Evolutionary conservation across 2,888 invertebrate species (phyloP), one percentile per base, ranked within the genome.

Genomic region (Camponotus fellah): DNA sequence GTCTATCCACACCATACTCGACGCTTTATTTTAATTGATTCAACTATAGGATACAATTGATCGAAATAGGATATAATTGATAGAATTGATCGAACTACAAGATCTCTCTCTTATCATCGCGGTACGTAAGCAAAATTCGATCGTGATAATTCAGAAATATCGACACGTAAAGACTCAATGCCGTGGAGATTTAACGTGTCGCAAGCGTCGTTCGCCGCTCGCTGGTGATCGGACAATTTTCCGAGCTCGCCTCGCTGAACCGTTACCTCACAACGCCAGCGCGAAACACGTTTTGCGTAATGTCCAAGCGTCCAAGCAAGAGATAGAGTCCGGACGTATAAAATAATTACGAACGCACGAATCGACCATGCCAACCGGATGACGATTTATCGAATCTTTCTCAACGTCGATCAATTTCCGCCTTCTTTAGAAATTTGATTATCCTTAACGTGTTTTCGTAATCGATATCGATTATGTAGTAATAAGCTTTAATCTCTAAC

Each of bases 251-350:
- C 75, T 82, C 83, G 79, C 81, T 83, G 88, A 88, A 88, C 88
- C 88, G 87, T 88, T 88, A 88, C 85, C 71, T 85, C 77, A 83
- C 82, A 88, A 87, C 85, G 66, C 77, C 82, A 53, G 83, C 71
- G 84, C 71, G 84, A 85, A 88, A 85, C 87, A 85, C 85, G 85
- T 83, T 88, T 88, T 87, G 87, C 87, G 88, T 87, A 88, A 88
- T 85, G 83, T 83, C 79, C 87, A 49, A 81, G 62, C 75, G 62
- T 46, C n/a, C 60, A 10, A 46, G 74, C 62, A 43, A 17, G 49
- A 71, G 82, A 58, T 14, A 83, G 65, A 71, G 32, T 53, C 76
- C 3, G 43, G 66, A 74, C 32, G 77, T 68, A 64, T 72, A 72
- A 83, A 81, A 80, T 72, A 80, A 86, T 87, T 85, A 83, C 40